Evolutionary conservation across 1,140 invertebrate genomes (phyloP).

Genomic region (Drosophila kurseongensis): DNA sequence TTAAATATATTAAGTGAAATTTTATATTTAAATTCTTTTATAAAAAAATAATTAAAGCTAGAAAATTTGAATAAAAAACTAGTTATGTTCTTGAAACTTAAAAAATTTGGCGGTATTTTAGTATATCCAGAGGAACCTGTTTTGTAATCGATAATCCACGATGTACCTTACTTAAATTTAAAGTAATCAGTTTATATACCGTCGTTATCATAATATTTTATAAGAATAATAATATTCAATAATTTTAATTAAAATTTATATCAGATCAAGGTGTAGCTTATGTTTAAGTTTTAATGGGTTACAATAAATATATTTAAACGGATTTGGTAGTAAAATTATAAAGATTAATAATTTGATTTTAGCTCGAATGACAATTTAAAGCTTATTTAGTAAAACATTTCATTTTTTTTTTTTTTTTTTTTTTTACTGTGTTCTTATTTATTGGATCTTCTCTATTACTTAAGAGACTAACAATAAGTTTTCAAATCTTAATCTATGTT

Average conservation of each 20-base stretch:
- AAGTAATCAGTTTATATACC: slow-evolving; percentile 45
- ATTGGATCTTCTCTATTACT: no score
- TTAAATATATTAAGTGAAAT: slow-evolving; percentile 70
- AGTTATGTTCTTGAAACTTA: slow-evolving; percentile 86
- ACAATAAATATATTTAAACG: no score
- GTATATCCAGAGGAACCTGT: slow-evolving; percentile 86
- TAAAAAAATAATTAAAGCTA: slow-evolving; percentile 42
- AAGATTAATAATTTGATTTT: no score
- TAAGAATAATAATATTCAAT: no score
- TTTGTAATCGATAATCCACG: slow-evolving; percentile 84
- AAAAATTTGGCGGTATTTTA: slow-evolving; percentile 86
- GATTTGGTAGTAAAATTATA: no score
- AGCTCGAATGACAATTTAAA: slow-evolving; percentile 86
- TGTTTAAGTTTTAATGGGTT: no score
- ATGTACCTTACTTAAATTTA: slow-evolving; percentile 45
- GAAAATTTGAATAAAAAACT: slow-evolving; percentile 70
- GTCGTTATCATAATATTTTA: slow-evolving; percentile 77
- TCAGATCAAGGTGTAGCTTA: no score
- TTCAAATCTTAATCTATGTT: no score
- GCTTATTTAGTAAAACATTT: slow-evolving; percentile 86
- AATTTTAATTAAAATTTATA: no score
- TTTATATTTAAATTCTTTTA: slow-evolving; percentile 61
- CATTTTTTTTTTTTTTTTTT: no score
- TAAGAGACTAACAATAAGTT: no score
- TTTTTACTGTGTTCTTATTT: no score